Evolutionary conservation across 2,888 invertebrate species (phyloP), one percentile per base, ranked within the genome.

Genomic region (Amblyjoppa fuscipennis): DNA sequence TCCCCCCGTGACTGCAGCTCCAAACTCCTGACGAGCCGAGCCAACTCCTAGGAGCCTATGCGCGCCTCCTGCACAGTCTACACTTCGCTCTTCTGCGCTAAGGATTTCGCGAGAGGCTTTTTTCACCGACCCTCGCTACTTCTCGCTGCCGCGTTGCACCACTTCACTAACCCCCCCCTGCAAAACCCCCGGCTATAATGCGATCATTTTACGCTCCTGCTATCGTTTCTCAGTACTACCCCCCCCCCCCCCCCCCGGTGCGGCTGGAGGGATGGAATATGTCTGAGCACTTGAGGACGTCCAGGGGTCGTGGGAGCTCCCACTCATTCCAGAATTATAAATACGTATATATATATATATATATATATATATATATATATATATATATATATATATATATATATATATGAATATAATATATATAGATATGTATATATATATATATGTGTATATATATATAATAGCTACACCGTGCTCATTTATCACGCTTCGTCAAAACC

Each of bases 121-220:
- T 80, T 80, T 11, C 53, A 70, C 70, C 45, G 49, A 20, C 61
- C 38, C 70, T 70, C 20, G 41, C 49, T 16, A 41, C 74, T 41
- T 59, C 61, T 74, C 11, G 69, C 45, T 28, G 41, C 69, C 69
- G 25, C 31, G 69, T 16, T 49, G 69, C 49, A 16, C 41, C 69
- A 28, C 64, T 49, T 75, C 64, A 31, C 64, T 28, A 70, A 20
- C 25, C 20, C 31, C 28, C 59, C 9, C 53, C 20, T 20, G 16
- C 3, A 16, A 25, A 61, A 5, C 5, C 59, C 59, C 28, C 28
- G 59, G 69, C 45, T 45, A 41, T 69, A 69, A 69, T 69, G 69
- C 69, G 41, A 69, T 91, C 89, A 90, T 88, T 90, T 90, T 88
- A 86, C 89, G 88, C 87, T 87, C 88, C 51, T 74, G 28, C 64